These are phyloP conservation scores for Cyprinodon tularosa DNA, from an alignment of 2,113 vertebrate species.

Conservation along the genomic window DNA sequence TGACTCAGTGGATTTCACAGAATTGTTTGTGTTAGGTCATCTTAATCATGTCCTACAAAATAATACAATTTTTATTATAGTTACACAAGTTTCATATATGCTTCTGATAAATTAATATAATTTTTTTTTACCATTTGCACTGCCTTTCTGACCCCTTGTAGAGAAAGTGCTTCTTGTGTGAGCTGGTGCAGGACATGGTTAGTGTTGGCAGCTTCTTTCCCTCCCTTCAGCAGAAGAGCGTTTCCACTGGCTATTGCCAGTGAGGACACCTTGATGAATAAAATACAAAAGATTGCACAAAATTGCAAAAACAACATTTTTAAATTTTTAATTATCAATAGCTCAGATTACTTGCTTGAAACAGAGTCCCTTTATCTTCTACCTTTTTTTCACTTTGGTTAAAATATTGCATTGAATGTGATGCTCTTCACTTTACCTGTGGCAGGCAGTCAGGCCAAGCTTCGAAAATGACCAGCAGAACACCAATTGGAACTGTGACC, in stretches of 20 bases:
- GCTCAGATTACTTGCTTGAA: not conserved
- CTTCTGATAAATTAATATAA: not conserved
- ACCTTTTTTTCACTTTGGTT: not conserved
- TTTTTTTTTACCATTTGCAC: constrained; percentile 87
- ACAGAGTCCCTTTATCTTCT: not conserved
- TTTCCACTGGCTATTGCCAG: constrained; percentile 96
- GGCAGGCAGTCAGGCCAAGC: constrained; percentile 97
- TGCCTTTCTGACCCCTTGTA: constrained; percentile 88
- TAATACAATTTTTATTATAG: too few species aligned
- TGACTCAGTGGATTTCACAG: too few species aligned
- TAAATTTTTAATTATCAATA: not conserved
- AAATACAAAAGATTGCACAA: not conserved
- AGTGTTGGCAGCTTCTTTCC: constrained; percentile 90
- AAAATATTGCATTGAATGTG: too few species aligned
- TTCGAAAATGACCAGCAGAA: constrained; percentile 96
- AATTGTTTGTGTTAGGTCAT: too few species aligned
- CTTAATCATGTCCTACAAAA: too few species aligned
- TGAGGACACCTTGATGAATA: constrained; percentile 85
- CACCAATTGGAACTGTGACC: constrained; percentile 95
- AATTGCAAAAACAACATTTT: not conserved
- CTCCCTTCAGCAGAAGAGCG: constrained; percentile 92
- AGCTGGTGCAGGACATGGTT: constrained; percentile 90
- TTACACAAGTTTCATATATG: not conserved
- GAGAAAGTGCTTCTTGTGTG: constrained; percentile 89
- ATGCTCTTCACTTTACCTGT: constrained; percentile 79